Conservation (phyloP, 2,888 invertebrate genomes). For the Acrobasis consociella region DNA sequence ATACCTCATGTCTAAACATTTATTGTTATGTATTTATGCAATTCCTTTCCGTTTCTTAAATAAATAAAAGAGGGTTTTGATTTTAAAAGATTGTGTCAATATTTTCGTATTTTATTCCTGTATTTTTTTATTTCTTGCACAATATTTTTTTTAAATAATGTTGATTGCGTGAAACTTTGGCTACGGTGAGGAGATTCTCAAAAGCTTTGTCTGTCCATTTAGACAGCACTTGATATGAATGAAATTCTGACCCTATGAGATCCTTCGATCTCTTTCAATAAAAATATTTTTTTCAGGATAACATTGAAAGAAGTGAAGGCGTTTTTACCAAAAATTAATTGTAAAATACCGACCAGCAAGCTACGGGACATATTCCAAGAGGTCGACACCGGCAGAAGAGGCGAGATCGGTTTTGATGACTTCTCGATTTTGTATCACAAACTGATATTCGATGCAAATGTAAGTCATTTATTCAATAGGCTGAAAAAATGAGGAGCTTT, state of each 20-base stretch:
- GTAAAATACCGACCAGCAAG: slow-evolving; percentile 93
- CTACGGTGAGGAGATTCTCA: no score
- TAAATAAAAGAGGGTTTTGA: no score
- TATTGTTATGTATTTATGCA: neutral
- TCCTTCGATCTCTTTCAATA: no score
- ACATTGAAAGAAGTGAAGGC: slow-evolving; percentile 95
- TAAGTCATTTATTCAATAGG: slow-evolving; percentile 65
- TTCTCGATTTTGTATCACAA: slow-evolving; percentile 93
- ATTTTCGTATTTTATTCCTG: no score
- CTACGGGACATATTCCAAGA: slow-evolving; percentile 93
- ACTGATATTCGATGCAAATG: slow-evolving; percentile 90
- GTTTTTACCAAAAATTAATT: slow-evolving; percentile 94
- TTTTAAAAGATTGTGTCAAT: no score
- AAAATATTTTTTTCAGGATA: slow-evolving; percentile 80
- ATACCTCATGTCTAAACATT: neutral
- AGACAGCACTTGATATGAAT: no score
- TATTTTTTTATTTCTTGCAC: no score
- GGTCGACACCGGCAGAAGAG: slow-evolving; percentile 89
- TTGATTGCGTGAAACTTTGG: no score
- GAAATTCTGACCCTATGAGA: no score
- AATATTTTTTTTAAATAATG: no score
- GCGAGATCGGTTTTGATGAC: slow-evolving; percentile 95
- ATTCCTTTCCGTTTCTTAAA: neutral
- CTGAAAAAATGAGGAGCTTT: no score
- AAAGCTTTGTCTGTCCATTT: no score